Evolutionary conservation across 2,797 vertebrate genomes (phyloP), one percentile per base, ranked within the genome.

Genomic region (Pitangus sulphuratus): DNA sequence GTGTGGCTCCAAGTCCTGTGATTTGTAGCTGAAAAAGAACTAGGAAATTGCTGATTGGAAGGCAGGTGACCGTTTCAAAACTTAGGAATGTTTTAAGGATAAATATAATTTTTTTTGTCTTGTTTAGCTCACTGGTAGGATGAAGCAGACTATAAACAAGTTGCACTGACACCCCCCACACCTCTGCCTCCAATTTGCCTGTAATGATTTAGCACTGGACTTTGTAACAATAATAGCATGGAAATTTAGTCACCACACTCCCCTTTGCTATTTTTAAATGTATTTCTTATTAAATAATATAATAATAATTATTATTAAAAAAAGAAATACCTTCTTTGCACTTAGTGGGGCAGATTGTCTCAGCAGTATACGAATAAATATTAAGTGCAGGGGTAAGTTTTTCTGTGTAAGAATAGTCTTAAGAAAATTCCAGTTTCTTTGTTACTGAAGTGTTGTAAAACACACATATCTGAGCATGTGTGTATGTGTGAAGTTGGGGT

Each of bases 381-480:
- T 30, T 57, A 61, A 76, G 5, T 57, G 25, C 26, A 77, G 22
- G 11, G 4, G 1, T 65, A 70, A 60, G 11, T 62, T 90, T 79
- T 80, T 72, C 16, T 44, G 15, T 54, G 15, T 45, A 68, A 74
- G 42, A 74, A 64, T 12, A 61, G 21, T 44, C 26, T 75, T 58
- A 0, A 18, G 56, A 77, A 81, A 64, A 53, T 18, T 64, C 16
- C 37, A 39, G 9, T 96, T 85, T 44, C 48, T 45, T 77, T 54
- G 5, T 44, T 70, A 44, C 42, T 80, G 16, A 84, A 64, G 18
- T 89, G n/a, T 37, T 82, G 28, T 68, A 68, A 85, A 85, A 9
- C 6, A 22, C 33, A 35, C 2, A 1, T 53, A 1, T 53, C 1
- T 44, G 33, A 58, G 12, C 13, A 3, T 3, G 2, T 33, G 8